A percentile compares a stretch with the other conserved stretches of the same genome.
Conservation (phyloP, 2,888 invertebrate genomes). For the Miltochrista miniata region DNA sequence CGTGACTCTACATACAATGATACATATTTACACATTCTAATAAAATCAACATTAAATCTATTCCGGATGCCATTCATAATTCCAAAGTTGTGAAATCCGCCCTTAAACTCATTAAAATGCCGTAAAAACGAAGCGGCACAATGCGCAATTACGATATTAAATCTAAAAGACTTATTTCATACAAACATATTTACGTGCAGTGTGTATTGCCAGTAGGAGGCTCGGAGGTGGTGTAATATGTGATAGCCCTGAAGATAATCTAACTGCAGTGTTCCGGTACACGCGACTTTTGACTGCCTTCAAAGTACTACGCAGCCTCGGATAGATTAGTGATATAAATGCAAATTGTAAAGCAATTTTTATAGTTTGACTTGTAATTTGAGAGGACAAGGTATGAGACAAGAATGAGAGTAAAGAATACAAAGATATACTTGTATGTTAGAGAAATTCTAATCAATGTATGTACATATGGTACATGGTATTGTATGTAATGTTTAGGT, state of each 20-base stretch:
- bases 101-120: constrained; percentile 23
- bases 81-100: constrained; percentile 17
- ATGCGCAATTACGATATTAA: constrained; percentile 24
- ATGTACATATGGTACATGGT: no score
- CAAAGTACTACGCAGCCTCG: constrained; percentile 57
- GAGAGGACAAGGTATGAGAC: no score
- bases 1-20: no score
- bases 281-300: constrained; percentile 65
- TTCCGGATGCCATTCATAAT: constrained; percentile 2
- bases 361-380: neutral
- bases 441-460: no score
- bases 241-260: constrained; percentile 73
- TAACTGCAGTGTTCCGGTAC: constrained; percentile 72
- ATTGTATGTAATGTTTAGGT: no score
- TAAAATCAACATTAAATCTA: neutral
- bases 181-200: constrained; percentile 23
- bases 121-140: constrained; percentile 16
- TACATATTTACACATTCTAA: no score
- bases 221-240: constrained; percentile 55
- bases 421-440: no score
- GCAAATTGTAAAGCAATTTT: constrained; percentile 28
- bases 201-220: constrained; percentile 19
- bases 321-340: constrained; percentile 50
- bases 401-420: no score
- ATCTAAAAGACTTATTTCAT: constrained; percentile 32